These are phyloP conservation scores for Lepidurus arcticus DNA, from an alignment of 1,140 invertebrate species.

Conservation along the genomic window DNA sequence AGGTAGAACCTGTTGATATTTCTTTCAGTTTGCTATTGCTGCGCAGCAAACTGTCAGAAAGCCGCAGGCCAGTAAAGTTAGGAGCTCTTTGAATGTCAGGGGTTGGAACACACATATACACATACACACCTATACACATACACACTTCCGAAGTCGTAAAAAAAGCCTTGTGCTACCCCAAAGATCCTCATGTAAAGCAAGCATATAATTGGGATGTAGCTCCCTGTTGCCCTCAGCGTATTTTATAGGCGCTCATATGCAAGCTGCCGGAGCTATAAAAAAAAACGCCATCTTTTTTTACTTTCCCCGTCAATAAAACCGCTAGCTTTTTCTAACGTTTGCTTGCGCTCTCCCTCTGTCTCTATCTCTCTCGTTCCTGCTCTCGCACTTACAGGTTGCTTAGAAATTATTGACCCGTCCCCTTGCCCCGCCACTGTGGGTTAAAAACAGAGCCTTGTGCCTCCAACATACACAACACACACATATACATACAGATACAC, in stretches of 20 bases:
- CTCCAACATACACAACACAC: background rate
- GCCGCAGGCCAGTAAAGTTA: background rate
- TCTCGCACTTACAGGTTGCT: slow-evolving; percentile 9
- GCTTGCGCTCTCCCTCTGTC: background rate
- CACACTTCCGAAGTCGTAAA: background rate
- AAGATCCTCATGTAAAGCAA: slow-evolving; percentile 16
- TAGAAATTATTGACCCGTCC: slow-evolving; percentile 18
- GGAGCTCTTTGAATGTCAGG: background rate
- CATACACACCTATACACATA: background rate
- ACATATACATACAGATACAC: background rate
- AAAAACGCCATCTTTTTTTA: background rate
- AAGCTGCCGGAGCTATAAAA: slow-evolving; percentile 9
- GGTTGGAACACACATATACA: background rate
- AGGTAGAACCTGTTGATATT: slow-evolving; percentile 1
- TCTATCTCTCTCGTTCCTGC: background rate
- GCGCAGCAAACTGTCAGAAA: background rate
- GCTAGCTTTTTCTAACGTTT: background rate
- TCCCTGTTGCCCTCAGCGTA: background rate
- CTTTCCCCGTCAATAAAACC: background rate
- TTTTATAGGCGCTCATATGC: background rate
- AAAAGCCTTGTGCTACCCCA: background rate
- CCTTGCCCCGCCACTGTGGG: background rate
- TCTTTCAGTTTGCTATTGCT: background rate
- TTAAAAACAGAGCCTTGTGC: slow-evolving; percentile 6
- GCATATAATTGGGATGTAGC: background rate